Base-by-base conservation (phyloP, 1,140 invertebrate species). In the Drosophila kikkawai region DNA sequence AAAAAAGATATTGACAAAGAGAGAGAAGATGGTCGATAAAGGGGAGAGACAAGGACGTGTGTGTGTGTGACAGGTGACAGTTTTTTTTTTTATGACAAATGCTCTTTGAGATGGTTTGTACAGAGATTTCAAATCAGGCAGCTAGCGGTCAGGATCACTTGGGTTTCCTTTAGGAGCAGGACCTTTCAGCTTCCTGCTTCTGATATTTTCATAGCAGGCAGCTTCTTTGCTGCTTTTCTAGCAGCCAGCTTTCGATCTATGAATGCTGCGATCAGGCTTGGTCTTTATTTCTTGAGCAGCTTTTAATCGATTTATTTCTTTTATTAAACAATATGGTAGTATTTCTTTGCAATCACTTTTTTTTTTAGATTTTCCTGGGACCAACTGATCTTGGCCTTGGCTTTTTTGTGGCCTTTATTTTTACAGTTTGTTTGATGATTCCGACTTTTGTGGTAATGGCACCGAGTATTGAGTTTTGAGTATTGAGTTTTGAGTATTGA, bases 31-130 rank as follows among this genome's bases (percentile, higher is more conserved):
- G 32, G n/a, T 11, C n/a, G n/a, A 53, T 7, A 34, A 7, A n/a
- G 48, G 15, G 47, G 47, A 75, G 34, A 48, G 34, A 75, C 48
- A 53, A 36, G 17, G 48, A 63, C 41, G 76, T 51, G 70, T 22
- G 41, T 55, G 29, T 17, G 63, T 65, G 39, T 63, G 34, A 22
- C 29, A 63, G 63, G 36, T 56, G 53, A 56, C 34, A 37, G 8
- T 3, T 15, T 15, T 39, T 65, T 7, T 29, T 29, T 29, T 29
- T 7, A 65, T 65, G 56, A 36, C 57, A 66, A 56, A 66, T 66
- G 63, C 63, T 19, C 63, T 44, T 66, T 34, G 15, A 55, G 34
- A 65, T 65, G 63, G 39, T 65, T 65, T 65, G 8, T 65, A 65
- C 63, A 65, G 53, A 61, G 63, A 66, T 63, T 36, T 63, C 32